These are phyloP conservation scores for Sympetrum striolatum DNA, from an alignment of 2,888 invertebrate genomes.

Conservation along the genomic window DNA sequence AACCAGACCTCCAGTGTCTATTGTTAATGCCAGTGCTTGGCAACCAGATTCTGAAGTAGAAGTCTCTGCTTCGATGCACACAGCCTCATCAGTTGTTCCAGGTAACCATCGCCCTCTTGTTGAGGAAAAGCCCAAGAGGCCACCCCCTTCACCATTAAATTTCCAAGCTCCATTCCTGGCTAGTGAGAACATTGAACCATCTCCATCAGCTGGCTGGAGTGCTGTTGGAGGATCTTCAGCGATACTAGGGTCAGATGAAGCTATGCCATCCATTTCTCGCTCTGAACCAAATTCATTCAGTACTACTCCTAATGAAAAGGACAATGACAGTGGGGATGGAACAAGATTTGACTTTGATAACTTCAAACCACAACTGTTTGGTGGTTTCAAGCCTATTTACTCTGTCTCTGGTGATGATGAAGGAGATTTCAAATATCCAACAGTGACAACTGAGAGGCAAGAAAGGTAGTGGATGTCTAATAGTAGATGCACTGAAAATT, in stretches of 20 bases:
- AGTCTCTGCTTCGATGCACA: constrained; percentile 59
- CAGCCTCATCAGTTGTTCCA: constrained; percentile 47
- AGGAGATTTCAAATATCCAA: constrained; percentile 20
- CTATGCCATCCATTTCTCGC: background rate
- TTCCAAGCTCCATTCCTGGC: constrained; percentile 57
- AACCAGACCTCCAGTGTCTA: constrained; percentile 17
- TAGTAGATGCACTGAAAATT: background rate
- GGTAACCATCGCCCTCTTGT: constrained; percentile 1
- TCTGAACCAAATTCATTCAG: background rate
- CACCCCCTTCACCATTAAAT: constrained; percentile 45
- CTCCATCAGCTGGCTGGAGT: constrained; percentile 67
- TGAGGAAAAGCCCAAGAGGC: constrained; percentile 44
- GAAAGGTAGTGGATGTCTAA: background rate
- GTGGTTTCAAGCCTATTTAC: constrained; percentile 71
- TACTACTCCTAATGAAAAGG: background rate
- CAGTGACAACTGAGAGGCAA: background rate
- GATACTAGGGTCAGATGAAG: constrained; percentile 45
- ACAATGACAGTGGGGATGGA: constrained; percentile 48
- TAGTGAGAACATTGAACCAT: constrained; percentile 67
- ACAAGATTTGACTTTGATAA: constrained; percentile 67
- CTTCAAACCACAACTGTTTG: constrained; percentile 72
- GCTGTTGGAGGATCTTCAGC: constrained; percentile 56
- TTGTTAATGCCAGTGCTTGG: background rate
- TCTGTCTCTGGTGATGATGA: constrained; percentile 49
- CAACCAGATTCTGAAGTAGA: constrained; percentile 55